phyloP scores from a whole-genome alignment of 2,888 invertebrate species.

The Patella depressa region DNA sequence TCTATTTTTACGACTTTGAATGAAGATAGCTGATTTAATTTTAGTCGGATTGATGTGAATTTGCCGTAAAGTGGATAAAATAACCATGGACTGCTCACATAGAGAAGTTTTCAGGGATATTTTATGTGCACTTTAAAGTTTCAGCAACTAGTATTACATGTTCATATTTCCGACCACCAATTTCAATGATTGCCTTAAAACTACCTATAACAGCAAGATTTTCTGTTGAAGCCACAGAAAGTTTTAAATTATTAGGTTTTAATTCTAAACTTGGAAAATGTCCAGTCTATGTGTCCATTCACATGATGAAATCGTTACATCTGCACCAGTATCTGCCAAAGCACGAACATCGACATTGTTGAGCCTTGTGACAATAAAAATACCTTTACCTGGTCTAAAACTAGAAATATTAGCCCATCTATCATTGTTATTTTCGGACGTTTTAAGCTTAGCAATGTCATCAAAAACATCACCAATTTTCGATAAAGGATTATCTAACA shows the following conservation, averaged over 20 bases:
- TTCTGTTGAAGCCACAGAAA: background rate
- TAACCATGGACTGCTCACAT: too few species aligned
- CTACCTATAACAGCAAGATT: background rate
- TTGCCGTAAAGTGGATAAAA: too few species aligned
- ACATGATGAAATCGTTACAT: background rate
- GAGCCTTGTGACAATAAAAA: background rate
- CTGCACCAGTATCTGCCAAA: constrained; percentile 2
- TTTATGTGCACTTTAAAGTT: too few species aligned
- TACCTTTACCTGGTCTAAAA: background rate
- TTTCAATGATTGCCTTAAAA: background rate
- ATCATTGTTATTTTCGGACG: too few species aligned
- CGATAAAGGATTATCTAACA: too few species aligned
- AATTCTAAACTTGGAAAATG: background rate
- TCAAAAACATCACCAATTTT: too few species aligned
- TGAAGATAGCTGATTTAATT: too few species aligned
- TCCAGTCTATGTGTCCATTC: background rate
- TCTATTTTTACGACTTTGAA: too few species aligned
- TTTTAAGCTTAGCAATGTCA: too few species aligned
- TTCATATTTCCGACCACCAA: background rate
- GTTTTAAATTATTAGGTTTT: background rate
- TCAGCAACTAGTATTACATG: background rate
- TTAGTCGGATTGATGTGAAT: too few species aligned
- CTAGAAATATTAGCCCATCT: too few species aligned
- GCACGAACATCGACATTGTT: background rate
- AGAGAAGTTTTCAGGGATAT: too few species aligned